These are phyloP conservation scores for Phymanthus crucifer DNA, from an alignment of 92 coral and sea anemone genomes.

Conservation along the genomic window DNA sequence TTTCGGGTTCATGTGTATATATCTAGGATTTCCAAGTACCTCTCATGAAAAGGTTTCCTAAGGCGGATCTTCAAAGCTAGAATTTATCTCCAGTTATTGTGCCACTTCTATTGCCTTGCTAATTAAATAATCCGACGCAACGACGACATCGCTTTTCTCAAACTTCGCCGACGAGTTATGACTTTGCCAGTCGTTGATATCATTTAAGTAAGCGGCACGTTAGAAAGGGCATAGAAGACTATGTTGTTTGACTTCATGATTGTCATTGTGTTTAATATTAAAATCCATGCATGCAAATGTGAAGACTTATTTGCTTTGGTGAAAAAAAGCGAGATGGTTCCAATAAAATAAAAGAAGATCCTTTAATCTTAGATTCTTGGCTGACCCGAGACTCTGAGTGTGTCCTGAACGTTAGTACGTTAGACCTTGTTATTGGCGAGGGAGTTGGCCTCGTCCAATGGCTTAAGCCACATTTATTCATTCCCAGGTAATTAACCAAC, in stretches of 20 bases:
- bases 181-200: constrained; percentile 49
- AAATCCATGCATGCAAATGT: constrained; percentile 32
- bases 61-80: constrained; percentile 82
- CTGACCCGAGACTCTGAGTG: neutral
- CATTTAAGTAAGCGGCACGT: constrained; percentile 51
- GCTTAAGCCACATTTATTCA: constrained; percentile 21
- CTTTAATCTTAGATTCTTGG: constrained; percentile 2
- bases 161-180: constrained; percentile 67
- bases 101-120: constrained; percentile 80
- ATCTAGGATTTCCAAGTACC: constrained; percentile 28
- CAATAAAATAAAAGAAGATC: constrained; percentile 6
- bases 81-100: constrained; percentile 84
- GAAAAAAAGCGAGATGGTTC: neutral
- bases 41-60: constrained; percentile 58
- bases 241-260: constrained; percentile 13
- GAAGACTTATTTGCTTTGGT: constrained; percentile 22
- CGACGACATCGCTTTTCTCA: constrained; percentile 62
- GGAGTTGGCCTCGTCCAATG: neutral
- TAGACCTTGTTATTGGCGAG: neutral
- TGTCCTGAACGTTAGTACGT: neutral
- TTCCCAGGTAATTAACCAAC: constrained; percentile 55
- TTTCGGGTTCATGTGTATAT: neutral
- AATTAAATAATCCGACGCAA: constrained; percentile 88
- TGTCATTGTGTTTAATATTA: constrained; percentile 25
- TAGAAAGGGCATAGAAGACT: constrained; percentile 23